Evolutionary conservation across 2,888 invertebrate species (phyloP).

Genomic region (Euclidia mi): DNA sequence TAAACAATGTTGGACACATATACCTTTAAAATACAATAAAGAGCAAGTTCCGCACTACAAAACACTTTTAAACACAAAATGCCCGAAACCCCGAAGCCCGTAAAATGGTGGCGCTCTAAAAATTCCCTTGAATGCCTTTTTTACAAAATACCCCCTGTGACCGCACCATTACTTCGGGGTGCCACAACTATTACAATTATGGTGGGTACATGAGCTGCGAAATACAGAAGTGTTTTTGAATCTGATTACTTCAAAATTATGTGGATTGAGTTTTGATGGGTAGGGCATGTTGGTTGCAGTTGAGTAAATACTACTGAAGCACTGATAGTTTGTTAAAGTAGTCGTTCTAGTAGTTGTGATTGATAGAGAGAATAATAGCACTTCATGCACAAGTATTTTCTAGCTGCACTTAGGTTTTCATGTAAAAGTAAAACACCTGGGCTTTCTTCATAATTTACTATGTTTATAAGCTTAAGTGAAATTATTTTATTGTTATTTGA

Average conservation of each 20-base stretch:
- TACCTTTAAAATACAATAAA: not conserved
- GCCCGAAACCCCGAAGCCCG: conserved; percentile 13
- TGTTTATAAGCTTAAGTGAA: no score
- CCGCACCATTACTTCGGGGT: conserved; percentile 45
- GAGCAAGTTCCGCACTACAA: not conserved
- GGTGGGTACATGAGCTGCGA: conserved; percentile 8
- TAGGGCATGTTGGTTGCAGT: not conserved
- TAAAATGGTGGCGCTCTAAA: conserved; percentile 21
- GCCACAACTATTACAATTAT: conserved; percentile 40
- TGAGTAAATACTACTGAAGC: no score
- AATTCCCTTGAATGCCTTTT: conserved; percentile 40
- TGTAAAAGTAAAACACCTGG: no score
- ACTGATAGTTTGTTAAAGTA: no score
- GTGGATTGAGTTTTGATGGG: not conserved
- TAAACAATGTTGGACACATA: no score
- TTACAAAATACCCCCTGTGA: conserved; percentile 25
- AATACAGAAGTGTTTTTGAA: conserved; percentile 11
- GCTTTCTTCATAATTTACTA: no score
- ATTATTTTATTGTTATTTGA: no score
- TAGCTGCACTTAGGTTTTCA: no score
- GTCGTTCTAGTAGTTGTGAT: no score
- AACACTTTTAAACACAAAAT: conserved; percentile 4
- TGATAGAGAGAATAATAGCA: no score
- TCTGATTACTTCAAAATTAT: not conserved
- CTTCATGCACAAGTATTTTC: no score